Conservation (phyloP, 1,140 invertebrate species). For the Drosophila bocqueti region DNA sequence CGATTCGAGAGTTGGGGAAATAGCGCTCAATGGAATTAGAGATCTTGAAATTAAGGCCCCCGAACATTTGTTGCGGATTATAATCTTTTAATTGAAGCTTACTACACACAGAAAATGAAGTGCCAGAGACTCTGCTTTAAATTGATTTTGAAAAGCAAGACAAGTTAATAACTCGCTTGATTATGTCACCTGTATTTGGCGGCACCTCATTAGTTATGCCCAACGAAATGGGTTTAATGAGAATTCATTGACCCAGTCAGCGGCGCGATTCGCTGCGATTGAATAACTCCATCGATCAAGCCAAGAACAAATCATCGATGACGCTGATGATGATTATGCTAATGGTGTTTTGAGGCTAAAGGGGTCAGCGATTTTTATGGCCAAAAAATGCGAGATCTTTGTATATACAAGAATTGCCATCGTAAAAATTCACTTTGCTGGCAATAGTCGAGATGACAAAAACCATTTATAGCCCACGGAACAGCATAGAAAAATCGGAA, state of each 20-base stretch:
- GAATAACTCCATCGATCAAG: constrained; percentile 58
- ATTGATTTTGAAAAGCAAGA: not conserved
- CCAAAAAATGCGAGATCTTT: constrained; percentile 17
- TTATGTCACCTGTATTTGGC: constrained; percentile 35
- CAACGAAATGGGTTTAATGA: constrained; percentile 48
- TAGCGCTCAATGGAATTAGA: constrained; percentile 20
- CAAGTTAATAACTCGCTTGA: constrained; percentile 18
- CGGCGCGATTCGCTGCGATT: constrained; percentile 17
- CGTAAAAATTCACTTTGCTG: constrained; percentile 73
- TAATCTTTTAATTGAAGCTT: constrained; percentile 33
- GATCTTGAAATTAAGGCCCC: constrained; percentile 19
- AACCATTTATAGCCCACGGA: constrained; percentile 61
- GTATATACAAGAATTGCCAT: constrained; percentile 7
- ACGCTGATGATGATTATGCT: constrained; percentile 35
- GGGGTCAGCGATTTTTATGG: constrained; percentile 41
- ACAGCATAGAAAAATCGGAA: constrained; percentile 11
- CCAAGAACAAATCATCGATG: constrained; percentile 34
- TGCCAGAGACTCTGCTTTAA: not conserved
- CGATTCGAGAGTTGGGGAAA: constrained; percentile 9
- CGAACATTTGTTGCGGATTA: constrained; percentile 20
- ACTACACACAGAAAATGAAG: not conserved
- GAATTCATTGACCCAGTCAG: constrained; percentile 45
- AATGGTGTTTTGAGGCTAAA: constrained; percentile 31
- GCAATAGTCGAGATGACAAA: constrained; percentile 49
- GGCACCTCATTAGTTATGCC: constrained; percentile 46